Conservation (phyloP, 2,113 vertebrate species). For the Acrocephalus kingi region DNA sequence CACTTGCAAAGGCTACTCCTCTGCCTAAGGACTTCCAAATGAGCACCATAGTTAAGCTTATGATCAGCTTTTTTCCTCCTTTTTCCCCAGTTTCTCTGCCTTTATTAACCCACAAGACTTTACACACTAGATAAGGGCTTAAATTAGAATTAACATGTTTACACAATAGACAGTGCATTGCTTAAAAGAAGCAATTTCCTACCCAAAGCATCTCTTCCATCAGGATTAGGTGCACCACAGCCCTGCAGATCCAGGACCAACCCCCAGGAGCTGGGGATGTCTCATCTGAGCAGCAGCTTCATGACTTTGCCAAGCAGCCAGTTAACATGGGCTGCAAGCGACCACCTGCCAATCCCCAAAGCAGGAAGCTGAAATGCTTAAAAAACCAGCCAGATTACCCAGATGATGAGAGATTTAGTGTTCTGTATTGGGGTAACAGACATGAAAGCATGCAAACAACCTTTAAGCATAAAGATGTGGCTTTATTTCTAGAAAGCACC, state of each 20-base stretch:
- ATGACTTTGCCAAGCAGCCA: accelerated
- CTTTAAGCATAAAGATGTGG: neutral
- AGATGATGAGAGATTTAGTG: neutral
- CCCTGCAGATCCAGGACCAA: neutral
- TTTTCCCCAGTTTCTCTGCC: neutral
- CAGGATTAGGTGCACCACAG: accelerated
- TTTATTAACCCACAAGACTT: neutral
- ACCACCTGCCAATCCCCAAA: neutral
- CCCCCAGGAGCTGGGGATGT: neutral
- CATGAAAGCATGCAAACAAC: neutral
- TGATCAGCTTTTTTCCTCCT: neutral
- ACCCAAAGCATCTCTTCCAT: neutral
- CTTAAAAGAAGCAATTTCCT: neutral
- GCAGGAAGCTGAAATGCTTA: neutral
- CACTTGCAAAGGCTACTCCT: neutral
- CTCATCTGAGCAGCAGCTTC: neutral
- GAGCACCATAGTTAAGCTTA: neutral
- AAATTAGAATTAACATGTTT: neutral
- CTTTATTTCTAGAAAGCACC: neutral
- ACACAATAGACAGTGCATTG: neutral
- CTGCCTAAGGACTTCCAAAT: neutral
- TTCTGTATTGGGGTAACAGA: accelerated
- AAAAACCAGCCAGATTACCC: neutral
- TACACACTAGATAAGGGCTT: neutral
- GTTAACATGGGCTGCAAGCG: neutral